Base-by-base conservation (phyloP, 2,797 vertebrate genomes). In the Clamator glandarius region DNA sequence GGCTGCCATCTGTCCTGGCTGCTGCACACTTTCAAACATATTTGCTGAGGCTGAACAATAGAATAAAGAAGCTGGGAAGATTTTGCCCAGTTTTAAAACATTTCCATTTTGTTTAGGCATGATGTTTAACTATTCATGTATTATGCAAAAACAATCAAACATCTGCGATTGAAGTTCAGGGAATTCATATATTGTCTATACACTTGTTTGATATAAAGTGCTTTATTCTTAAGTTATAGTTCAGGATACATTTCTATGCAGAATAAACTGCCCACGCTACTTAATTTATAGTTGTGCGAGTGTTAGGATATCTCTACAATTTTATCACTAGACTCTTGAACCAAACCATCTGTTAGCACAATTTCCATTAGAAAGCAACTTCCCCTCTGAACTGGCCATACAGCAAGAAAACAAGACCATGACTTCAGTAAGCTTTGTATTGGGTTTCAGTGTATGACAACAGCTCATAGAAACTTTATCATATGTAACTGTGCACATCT, bases 1-100 rank as follows among this genome's bases (percentile, higher is more conserved):
- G 79, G 52, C 61, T 96, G 77, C 86, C 68, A 67, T 91, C 86
- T 92, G 63, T 91, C 61, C 77, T 89, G 63, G n/a, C 59, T 93
- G 74, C 19, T 82, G 63, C 15, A 14, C 25, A 48, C 55, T 76
- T 82, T 92, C 70, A 91, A 51, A 69, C 76, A 64, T 46, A 48
- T 89, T 52, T 61, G 88, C 57, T 31, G 51, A 76, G 74, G 88
- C 83, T 68, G 79, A 70, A 8, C 17, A 42, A 76, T 84, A 72
- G 33, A 70, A 63, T 36, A 84, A 73, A 86, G 80, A 74, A 67
- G 31, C 61, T 82, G 59, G 66, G 55, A 80, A 87, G 36, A 41
- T 42, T 89, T 84, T 79, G n/a, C 44, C 52, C 6, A 7, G 26
- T 82, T 91, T 80, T 75, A 84, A 89, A 75, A 44, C 7, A 11